These are phyloP conservation scores for Synodontis membranacea DNA, from an alignment of 2,113 vertebrate genomes.

Conservation along the genomic window DNA sequence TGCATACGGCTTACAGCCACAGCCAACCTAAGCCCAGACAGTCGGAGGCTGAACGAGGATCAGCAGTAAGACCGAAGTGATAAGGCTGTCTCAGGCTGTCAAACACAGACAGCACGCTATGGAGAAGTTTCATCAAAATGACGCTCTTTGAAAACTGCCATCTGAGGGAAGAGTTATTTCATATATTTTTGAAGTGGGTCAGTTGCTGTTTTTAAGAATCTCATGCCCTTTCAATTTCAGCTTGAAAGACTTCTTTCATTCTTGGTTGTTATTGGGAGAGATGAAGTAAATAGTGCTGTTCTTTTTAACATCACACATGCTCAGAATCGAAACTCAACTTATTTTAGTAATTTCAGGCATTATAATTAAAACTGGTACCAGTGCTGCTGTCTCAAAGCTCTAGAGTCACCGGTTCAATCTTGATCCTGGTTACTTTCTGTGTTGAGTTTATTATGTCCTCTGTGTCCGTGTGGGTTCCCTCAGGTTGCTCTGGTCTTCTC, in stretches of 20 bases:
- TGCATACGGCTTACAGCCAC: constrained; percentile 39
- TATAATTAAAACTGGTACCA: neutral
- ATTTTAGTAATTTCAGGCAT: neutral
- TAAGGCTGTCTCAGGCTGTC: constrained; percentile 19
- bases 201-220: constrained; percentile 25
- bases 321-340: neutral
- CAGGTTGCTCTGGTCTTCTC: neutral
- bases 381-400: neutral
- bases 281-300: neutral
- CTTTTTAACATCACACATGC: neutral
- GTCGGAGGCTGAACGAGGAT: constrained; percentile 38
- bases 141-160: neutral
- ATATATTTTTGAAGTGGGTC: constrained; percentile 14
- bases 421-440: neutral
- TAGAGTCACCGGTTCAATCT: neutral
- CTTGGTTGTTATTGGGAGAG: neutral
- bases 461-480: neutral
- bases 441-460: neutral
- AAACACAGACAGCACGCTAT: neutral
- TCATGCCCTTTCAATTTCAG: neutral
- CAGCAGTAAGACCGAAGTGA: constrained; percentile 24
- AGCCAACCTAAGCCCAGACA: constrained; percentile 26
- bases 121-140: neutral
- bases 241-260: neutral
- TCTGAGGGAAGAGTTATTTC: neutral